Percentiles rank a stretch among this genome's conserved stretches.
Evolutionary conservation across 2,888 invertebrate genomes (phyloP).

Genomic region (Idaea biselata): DNA sequence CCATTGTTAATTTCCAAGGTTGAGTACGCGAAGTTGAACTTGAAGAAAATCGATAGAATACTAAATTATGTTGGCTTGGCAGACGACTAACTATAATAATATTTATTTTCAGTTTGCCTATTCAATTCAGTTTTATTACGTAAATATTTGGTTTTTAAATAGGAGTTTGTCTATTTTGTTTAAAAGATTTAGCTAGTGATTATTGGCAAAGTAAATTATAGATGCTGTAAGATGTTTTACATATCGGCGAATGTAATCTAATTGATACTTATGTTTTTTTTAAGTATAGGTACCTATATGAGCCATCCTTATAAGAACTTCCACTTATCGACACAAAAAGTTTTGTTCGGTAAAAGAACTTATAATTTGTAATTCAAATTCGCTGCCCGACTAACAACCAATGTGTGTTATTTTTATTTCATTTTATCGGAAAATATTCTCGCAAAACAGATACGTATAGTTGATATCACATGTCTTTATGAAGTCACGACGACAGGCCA

Average conservation of each 20-base stretch:
- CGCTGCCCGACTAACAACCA: background rate
- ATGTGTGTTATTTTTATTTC: background rate
- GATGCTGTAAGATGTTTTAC: background rate
- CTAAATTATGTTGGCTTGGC: conserved; percentile 3
- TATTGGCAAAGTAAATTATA: background rate
- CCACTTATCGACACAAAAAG: background rate
- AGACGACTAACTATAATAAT: background rate
- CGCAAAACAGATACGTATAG: conserved; percentile 21
- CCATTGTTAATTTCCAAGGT: conserved; percentile 12
- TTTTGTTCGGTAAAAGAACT: background rate
- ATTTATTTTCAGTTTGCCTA: background rate
- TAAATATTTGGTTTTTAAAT: background rate
- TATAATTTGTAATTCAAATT: conserved; percentile 1
- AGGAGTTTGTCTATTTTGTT: background rate
- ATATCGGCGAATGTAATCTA: conserved; percentile 1
- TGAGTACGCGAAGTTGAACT: conserved; percentile 6
- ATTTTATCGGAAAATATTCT: conserved; percentile 11
- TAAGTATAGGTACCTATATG: conserved; percentile 16
- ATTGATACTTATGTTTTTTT: conserved; percentile 14
- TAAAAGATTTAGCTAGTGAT: background rate
- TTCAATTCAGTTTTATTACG: background rate
- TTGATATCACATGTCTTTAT: conserved; percentile 36
- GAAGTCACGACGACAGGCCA: conserved; percentile 36
- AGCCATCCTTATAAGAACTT: background rate
- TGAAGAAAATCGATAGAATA: conserved; percentile 18